A percentile compares a stretch with the other conserved stretches of the same genome.
Conservation (phyloP, 2,113 vertebrate genomes). For the Leucosticte australis region DNA sequence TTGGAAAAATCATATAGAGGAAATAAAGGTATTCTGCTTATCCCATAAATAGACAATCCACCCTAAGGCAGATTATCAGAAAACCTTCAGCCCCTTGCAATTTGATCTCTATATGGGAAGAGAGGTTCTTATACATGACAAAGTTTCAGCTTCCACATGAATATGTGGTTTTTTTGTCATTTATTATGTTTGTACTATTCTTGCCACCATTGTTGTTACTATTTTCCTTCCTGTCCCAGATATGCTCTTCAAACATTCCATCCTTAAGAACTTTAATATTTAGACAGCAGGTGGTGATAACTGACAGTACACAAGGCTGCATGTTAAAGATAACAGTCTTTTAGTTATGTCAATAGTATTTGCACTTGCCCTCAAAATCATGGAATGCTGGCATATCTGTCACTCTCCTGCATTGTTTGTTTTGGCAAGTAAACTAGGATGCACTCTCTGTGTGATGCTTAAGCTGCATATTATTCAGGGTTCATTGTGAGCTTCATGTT, state of each 20-base stretch:
- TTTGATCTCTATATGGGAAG: conserved; percentile 17
- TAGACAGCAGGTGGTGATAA: conserved; percentile 28
- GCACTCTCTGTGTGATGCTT: neutral
- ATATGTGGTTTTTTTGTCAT: neutral
- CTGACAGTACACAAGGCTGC: neutral
- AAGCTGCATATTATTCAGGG: neutral
- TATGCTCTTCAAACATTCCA: neutral
- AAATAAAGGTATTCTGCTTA: conserved; percentile 39
- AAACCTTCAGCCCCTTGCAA: conserved; percentile 34
- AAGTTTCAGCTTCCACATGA: conserved; percentile 6
- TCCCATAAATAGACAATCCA: conserved; percentile 33
- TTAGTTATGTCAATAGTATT: neutral
- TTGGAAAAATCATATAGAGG: conserved; percentile 23
- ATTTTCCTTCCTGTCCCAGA: neutral
- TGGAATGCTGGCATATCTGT: neutral
- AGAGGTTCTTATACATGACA: neutral
- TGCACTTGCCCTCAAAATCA: neutral
- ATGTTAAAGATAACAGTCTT: neutral
- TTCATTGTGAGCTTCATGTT: neutral
- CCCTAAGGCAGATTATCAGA: neutral
- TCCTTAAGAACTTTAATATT: neutral
- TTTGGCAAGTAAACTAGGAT: neutral
- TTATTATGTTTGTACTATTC: neutral
- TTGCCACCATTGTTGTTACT: neutral
- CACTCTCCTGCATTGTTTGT: neutral